Conservation (phyloP, 2,113 vertebrate genomes). For the Corvus hawaiiensis region DNA sequence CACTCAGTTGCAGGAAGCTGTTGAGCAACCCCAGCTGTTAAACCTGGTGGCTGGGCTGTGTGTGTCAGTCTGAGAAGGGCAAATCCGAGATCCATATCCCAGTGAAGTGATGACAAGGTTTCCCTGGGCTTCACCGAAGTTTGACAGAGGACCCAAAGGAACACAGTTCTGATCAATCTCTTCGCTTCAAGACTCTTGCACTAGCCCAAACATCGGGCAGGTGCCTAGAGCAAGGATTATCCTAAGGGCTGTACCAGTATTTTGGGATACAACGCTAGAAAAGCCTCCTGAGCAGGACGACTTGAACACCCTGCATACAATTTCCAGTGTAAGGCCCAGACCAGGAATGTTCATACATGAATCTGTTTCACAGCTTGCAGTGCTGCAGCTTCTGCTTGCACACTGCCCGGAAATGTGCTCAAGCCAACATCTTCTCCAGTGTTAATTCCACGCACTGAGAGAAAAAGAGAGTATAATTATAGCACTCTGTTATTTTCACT, state of each 20-base stretch:
- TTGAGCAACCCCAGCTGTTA: background rate
- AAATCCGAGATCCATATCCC: background rate
- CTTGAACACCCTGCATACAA: background rate
- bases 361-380: background rate
- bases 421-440: background rate
- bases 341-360: background rate
- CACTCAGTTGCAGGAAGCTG: fast-evolving
- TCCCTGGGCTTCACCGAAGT: background rate
- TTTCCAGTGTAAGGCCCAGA: background rate
- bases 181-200: fast-evolving
- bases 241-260: background rate
- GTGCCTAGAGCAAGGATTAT: background rate
- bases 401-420: background rate
- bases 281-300: background rate
- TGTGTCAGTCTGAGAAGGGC: background rate
- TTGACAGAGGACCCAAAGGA: background rate
- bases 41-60: background rate
- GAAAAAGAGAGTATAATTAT: background rate
- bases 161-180: background rate
- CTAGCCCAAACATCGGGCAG: background rate
- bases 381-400: background rate
- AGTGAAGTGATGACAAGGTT: background rate
- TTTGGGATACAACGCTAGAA: background rate
- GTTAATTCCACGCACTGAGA: background rate
- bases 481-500: background rate